A percentile compares a stretch with the other conserved stretches of the same genome.
phyloP scores from a whole-genome alignment of 1,140 invertebrate species.

The Drosophila tristis region DNA sequence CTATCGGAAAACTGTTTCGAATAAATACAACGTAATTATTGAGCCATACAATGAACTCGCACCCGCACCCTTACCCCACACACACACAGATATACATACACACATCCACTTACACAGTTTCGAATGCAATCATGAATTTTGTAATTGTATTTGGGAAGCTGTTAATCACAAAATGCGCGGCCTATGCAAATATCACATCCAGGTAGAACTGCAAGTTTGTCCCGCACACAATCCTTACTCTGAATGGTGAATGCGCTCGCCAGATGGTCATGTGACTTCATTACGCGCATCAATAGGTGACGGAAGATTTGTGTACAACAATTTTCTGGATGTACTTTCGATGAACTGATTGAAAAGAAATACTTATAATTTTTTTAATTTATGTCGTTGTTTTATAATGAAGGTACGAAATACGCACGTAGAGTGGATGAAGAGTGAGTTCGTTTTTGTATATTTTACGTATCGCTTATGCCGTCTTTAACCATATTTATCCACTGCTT shows the following conservation, averaged over 20 bases:
- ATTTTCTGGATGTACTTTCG: too few relatives aligned
- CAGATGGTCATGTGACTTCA: conserved; percentile 4
- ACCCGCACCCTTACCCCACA: conserved; percentile 1
- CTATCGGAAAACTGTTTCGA: conserved; percentile 64
- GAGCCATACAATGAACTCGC: conserved; percentile 62
- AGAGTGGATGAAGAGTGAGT: too few relatives aligned
- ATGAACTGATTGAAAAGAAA: too few relatives aligned
- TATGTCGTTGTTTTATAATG: too few relatives aligned
- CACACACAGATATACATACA: neutral
- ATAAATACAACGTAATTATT: conserved; percentile 81
- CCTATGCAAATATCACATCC: conserved; percentile 67
- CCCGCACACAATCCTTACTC: conserved; percentile 7
- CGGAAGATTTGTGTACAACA: too few relatives aligned
- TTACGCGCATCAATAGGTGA: too few relatives aligned
- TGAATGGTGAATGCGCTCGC: conserved; percentile 33
- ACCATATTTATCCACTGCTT: too few relatives aligned
- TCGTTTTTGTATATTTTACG: too few relatives aligned
- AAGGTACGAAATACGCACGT: too few relatives aligned
- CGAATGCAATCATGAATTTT: conserved; percentile 34
- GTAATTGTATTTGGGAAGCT: conserved; percentile 70
- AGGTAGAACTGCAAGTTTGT: conserved; percentile 43
- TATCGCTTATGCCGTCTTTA: too few relatives aligned
- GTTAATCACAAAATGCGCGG: conserved; percentile 77
- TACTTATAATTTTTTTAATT: too few relatives aligned
- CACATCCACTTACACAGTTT: conserved; percentile 1